Percentiles rank a stretch among this genome's conserved stretches.
Evolutionary conservation across 2,113 vertebrate genomes (phyloP).

Genomic region (Todiramphus chloris): DNA sequence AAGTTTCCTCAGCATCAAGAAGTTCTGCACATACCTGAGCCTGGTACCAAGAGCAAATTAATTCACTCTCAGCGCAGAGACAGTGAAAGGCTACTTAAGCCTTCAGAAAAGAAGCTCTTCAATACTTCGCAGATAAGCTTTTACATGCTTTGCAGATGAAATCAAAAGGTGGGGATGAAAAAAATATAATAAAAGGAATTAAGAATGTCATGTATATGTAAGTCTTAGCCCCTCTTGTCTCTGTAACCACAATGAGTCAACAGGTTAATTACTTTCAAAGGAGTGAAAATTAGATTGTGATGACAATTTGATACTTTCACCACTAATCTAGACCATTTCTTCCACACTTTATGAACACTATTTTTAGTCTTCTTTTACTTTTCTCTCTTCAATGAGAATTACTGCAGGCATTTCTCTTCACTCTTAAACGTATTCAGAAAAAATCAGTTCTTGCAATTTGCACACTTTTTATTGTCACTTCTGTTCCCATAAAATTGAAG

Average conservation of each 20-base stretch:
- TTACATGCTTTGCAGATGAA: not conserved
- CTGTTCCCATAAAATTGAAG: conserved; percentile 4
- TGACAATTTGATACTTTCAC: not conserved
- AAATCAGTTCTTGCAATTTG: conserved; percentile 20
- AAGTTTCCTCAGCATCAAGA: not conserved
- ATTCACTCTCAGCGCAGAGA: not conserved
- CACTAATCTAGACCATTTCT: not conserved
- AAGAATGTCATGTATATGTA: not conserved
- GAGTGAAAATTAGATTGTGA: not conserved
- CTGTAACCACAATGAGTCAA: not conserved
- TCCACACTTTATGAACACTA: not conserved
- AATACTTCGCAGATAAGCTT: not conserved
- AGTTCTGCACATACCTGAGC: not conserved
- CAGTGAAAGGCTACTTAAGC: not conserved
- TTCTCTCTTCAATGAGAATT: not conserved
- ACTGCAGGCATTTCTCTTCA: not conserved
- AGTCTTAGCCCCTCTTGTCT: not conserved
- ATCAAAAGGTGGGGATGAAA: not conserved
- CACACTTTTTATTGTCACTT: not conserved
- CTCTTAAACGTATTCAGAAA: not conserved
- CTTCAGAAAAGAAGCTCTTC: not conserved
- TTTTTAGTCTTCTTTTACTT: not conserved
- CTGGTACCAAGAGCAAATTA: not conserved
- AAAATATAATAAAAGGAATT: not conserved
- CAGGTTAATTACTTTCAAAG: not conserved